Percentiles rank a stretch among this genome's conserved stretches.
These are phyloP conservation scores for Acanthis flammea DNA, from an alignment of 2,797 vertebrate genomes.

Conservation along the genomic window DNA sequence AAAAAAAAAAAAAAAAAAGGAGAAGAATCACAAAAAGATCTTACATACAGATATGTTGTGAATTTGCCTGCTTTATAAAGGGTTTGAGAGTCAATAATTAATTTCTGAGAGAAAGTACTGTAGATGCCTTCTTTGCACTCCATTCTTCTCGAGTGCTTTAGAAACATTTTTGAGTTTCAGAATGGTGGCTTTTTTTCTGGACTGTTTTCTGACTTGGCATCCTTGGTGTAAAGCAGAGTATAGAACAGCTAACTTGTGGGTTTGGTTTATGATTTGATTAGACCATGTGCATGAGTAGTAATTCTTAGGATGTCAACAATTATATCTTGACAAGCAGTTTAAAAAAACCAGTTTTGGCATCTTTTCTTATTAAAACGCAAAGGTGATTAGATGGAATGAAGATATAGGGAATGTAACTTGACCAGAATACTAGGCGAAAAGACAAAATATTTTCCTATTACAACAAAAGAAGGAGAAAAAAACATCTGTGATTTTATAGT, in stretches of 20 bases:
- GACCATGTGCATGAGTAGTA: not conserved
- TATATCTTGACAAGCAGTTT: not conserved
- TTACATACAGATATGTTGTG: not conserved
- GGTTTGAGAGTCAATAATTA: not conserved
- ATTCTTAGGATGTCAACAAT: not conserved
- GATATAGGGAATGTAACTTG: not conserved
- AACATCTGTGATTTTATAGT: not conserved
- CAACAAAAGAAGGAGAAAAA: not conserved
- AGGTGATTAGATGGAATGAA: not conserved
- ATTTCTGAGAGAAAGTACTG: not conserved
- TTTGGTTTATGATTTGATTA: not conserved
- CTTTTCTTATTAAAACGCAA: not conserved
- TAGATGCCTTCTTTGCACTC: accelerated
- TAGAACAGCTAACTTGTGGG: not conserved
- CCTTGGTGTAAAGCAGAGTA: not conserved
- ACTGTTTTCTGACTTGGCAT: not conserved
- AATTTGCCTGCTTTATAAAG: not conserved
- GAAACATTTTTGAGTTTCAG: not conserved
- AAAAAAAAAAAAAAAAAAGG: not conserved
- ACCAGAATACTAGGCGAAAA: not conserved
- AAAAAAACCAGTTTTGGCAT: not conserved
- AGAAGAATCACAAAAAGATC: not conserved
- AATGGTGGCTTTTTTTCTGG: not conserved
- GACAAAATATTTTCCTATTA: not conserved
- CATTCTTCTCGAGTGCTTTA: not conserved